These are phyloP conservation scores for Oreochromis tanganicae DNA, from an alignment of 2,113 vertebrate species.

Conservation along the genomic window DNA sequence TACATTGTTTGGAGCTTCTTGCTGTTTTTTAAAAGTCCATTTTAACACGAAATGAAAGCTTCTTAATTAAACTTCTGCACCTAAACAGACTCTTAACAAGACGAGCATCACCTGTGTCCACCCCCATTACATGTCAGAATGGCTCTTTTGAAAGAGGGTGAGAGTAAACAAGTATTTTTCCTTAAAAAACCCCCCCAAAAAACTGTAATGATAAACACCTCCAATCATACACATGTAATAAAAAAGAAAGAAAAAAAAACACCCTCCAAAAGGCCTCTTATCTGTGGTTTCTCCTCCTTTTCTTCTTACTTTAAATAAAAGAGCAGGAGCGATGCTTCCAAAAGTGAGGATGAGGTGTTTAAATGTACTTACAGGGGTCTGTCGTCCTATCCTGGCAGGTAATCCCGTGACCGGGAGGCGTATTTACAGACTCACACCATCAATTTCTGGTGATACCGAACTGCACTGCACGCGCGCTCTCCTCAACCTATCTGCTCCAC, in stretches of 20 bases:
- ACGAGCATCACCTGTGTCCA: background rate
- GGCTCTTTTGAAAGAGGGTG: background rate
- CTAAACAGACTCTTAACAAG: background rate
- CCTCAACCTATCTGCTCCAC: constrained; percentile 58
- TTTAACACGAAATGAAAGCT: background rate
- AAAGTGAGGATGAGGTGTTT: background rate
- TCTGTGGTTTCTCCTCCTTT: background rate
- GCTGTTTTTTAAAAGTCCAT: accelerated
- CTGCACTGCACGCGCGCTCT: background rate
- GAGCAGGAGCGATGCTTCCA: background rate
- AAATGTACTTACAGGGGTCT: constrained; percentile 49
- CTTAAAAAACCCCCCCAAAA: background rate
- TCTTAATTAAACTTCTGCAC: background rate
- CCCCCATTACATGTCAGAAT: background rate
- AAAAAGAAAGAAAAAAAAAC: background rate
- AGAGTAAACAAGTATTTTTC: background rate
- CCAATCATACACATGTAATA: background rate
- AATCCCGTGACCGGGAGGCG: background rate
- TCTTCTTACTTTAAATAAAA: background rate
- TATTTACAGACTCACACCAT: background rate
- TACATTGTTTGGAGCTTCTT: background rate
- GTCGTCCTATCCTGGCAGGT: background rate
- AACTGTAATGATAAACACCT: background rate
- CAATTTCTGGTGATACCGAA: constrained; percentile 8
- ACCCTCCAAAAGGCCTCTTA: background rate